phyloP scores from a whole-genome alignment of 2,888 invertebrate species.

The Papilio protenor region DNA sequence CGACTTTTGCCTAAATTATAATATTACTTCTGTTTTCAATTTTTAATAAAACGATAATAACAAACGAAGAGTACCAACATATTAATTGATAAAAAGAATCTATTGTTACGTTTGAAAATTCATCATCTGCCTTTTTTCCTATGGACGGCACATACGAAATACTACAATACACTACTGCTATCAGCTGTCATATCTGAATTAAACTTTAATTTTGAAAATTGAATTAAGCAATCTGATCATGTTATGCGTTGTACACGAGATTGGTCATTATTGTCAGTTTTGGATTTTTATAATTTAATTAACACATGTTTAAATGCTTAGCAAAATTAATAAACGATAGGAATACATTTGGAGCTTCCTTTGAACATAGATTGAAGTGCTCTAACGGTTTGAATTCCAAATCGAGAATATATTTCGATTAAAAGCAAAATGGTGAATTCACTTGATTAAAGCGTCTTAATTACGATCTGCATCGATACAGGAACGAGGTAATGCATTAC shows the following conservation, averaged over 20 bases:
- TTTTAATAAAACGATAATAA: neutral
- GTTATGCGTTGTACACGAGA: neutral
- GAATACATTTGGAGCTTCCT: neutral
- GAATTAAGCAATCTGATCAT: neutral
- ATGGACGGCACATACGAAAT: too few species aligned
- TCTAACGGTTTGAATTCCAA: neutral
- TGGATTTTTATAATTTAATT: neutral
- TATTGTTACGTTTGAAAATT: neutral
- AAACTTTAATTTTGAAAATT: too few species aligned
- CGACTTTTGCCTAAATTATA: neutral
- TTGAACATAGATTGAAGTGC: constrained; percentile 1
- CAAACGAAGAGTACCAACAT: neutral
- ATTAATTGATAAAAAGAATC: neutral
- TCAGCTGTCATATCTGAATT: too few species aligned
- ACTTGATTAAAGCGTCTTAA: constrained; percentile 13
- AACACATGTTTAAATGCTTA: neutral
- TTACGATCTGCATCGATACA: neutral
- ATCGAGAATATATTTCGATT: neutral
- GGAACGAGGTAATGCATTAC: neutral
- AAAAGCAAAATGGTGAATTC: constrained; percentile 2
- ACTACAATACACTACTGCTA: too few species aligned
- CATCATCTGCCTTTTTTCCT: too few species aligned
- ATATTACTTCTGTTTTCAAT: constrained; percentile 1
- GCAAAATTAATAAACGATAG: neutral
- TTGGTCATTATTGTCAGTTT: neutral